Evolutionary conservation across 2,797 vertebrate species (phyloP).

Genomic region (Onychomys torridus): DNA sequence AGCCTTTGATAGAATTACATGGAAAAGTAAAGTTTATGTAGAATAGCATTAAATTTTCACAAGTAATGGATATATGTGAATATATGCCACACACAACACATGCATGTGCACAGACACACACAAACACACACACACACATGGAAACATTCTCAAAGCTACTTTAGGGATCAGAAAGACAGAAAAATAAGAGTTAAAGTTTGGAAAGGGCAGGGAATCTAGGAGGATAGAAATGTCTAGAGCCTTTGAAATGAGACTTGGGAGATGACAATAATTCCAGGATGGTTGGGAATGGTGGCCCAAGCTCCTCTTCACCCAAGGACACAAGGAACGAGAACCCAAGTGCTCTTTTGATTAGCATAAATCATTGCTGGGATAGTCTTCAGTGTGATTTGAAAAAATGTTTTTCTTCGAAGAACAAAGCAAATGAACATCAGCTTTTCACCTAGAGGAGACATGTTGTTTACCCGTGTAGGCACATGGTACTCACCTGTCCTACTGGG

Average conservation of each 20-base stretch:
- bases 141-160: neutral
- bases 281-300: neutral
- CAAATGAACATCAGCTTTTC: neutral
- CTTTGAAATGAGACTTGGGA: neutral
- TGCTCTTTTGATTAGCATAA: neutral
- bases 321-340: neutral
- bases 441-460: neutral
- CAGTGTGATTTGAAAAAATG: neutral
- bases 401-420: slow-evolving; percentile 32
- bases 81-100: neutral
- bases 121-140: neutral
- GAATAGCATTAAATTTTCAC: neutral
- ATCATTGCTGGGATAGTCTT: neutral
- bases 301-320: neutral
- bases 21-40: neutral
- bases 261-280: neutral
- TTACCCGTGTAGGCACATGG: neutral
- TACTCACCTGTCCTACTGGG: neutral
- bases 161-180: neutral
- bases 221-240: neutral
- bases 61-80: neutral
- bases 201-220: neutral
- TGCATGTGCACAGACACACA: no score
- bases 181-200: slow-evolving; percentile 7
- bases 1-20: neutral